phyloP scores from a whole-genome alignment of 1,140 invertebrate genomes.

The Musca domestica region DNA sequence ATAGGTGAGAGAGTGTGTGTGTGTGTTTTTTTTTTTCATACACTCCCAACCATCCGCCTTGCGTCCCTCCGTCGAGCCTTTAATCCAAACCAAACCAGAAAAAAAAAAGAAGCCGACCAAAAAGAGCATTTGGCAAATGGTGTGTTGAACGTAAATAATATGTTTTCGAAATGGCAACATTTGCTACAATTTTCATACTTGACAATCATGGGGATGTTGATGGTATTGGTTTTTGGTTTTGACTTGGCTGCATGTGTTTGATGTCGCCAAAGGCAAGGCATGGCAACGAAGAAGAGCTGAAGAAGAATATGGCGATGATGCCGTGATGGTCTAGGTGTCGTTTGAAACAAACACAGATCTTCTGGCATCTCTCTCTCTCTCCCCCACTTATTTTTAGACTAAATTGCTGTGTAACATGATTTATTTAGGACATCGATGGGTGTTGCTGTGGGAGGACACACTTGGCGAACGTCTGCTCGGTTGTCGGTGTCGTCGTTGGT shows the following conservation, averaged over 20 bases:
- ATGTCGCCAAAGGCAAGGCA: no score
- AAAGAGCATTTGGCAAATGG: no score
- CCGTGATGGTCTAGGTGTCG: neutral
- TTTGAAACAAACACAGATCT: neutral
- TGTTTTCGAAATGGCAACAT: slow-evolving; percentile 9
- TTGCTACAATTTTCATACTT: slow-evolving; percentile 15
- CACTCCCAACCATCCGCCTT: no score
- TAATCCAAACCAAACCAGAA: no score
- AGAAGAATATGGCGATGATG: neutral
- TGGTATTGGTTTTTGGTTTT: no score
- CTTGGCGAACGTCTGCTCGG: no score
- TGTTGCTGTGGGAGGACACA: no score
- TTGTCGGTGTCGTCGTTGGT: no score
- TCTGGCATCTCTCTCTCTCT: neutral
- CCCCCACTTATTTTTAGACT: neutral
- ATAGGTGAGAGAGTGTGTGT: neutral
- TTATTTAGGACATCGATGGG: neutral
- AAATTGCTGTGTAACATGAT: slow-evolving; percentile 6
- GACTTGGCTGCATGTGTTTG: no score
- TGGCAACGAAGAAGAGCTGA: no score
- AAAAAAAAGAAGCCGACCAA: no score
- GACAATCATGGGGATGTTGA: neutral
- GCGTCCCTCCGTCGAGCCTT: no score
- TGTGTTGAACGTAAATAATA: slow-evolving; percentile 5
- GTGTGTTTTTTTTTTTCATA: neutral